Percentiles rank a stretch among this genome's conserved stretches.
Evolutionary conservation across 2,797 vertebrate genomes (phyloP).

Genomic region (Xenentodon cancila): DNA sequence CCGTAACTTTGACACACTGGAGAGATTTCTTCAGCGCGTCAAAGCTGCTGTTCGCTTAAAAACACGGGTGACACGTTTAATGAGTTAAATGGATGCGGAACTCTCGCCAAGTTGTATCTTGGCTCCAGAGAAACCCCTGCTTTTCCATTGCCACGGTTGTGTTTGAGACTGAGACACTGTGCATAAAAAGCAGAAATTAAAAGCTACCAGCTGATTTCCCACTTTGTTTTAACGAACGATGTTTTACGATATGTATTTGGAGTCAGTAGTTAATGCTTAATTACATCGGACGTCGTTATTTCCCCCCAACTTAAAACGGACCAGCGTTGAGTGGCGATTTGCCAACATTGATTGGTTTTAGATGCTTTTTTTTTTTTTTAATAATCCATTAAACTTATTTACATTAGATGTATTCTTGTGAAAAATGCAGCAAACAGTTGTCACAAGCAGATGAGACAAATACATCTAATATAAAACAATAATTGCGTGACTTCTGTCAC

Average conservation of each 20-base stretch:
- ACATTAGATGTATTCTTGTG: not conserved
- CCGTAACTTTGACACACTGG: conserved; percentile 28
- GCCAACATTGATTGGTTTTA: conserved; percentile 13
- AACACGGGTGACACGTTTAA: not conserved
- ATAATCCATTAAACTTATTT: conserved; percentile 7
- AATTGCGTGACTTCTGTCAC: conserved; percentile 14
- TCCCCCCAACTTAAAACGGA: too few species aligned
- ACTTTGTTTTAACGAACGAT: too few species aligned
- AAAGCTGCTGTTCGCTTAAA: not conserved
- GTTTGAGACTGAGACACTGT: too few species aligned
- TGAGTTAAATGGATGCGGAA: not conserved
- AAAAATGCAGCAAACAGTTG: not conserved
- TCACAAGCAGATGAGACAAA: not conserved
- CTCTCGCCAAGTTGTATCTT: conserved; percentile 14
- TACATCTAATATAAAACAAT: not conserved
- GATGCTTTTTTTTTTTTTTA: conserved; percentile 11
- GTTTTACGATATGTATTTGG: too few species aligned
- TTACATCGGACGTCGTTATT: too few species aligned
- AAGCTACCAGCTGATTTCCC: too few species aligned
- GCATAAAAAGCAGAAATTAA: too few species aligned
- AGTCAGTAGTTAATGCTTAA: too few species aligned
- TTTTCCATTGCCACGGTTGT: not conserved
- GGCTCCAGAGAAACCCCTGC: conserved; percentile 3
- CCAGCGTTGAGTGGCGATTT: too few species aligned
- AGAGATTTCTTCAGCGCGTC: accelerated